Evolutionary conservation across 1,140 invertebrate species (phyloP).

Genomic region (Hyles vespertilio): DNA sequence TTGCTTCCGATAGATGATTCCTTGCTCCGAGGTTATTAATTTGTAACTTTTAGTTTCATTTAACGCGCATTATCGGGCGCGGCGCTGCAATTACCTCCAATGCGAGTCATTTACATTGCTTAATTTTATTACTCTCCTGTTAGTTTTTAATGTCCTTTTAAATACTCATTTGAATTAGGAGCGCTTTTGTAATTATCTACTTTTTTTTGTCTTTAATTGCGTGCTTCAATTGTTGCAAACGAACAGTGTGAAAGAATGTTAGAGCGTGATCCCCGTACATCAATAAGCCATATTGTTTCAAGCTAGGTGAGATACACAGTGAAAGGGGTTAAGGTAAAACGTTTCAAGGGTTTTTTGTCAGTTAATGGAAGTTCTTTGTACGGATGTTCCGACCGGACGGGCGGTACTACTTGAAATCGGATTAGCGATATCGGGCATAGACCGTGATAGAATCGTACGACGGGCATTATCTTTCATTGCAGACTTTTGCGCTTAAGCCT

Average conservation of each 20-base stretch:
- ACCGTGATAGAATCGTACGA: slow-evolving; percentile 43
- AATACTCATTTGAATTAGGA: too few relatives aligned
- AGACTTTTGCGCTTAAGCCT: slow-evolving; percentile 15
- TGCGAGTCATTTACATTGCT: too few relatives aligned
- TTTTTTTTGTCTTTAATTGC: not conserved
- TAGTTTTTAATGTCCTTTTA: too few relatives aligned
- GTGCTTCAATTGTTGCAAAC: too few relatives aligned
- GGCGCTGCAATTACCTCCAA: too few relatives aligned
- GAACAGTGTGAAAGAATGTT: not conserved
- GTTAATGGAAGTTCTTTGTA: slow-evolving; percentile 71
- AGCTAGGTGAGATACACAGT: slow-evolving; percentile 33
- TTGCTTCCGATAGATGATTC: slow-evolving; percentile 22
- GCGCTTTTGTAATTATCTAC: slow-evolving; percentile 20
- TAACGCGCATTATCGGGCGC: too few relatives aligned
- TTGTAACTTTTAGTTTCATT: slow-evolving; percentile 13
- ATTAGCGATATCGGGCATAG: slow-evolving; percentile 56
- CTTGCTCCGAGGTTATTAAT: slow-evolving; percentile 14
- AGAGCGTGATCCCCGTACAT: slow-evolving; percentile 1
- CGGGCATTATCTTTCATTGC: slow-evolving; percentile 45
- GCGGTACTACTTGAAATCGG: slow-evolving; percentile 57
- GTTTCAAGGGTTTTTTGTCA: slow-evolving; percentile 55
- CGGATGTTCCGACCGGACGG: slow-evolving; percentile 49
- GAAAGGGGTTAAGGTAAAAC: slow-evolving; percentile 58
- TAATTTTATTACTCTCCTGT: too few relatives aligned
- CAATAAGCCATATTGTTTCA: slow-evolving; percentile 24